These are phyloP conservation scores for Cyprinus carpio DNA, from an alignment of 2,113 vertebrate species.

Conservation along the genomic window DNA sequence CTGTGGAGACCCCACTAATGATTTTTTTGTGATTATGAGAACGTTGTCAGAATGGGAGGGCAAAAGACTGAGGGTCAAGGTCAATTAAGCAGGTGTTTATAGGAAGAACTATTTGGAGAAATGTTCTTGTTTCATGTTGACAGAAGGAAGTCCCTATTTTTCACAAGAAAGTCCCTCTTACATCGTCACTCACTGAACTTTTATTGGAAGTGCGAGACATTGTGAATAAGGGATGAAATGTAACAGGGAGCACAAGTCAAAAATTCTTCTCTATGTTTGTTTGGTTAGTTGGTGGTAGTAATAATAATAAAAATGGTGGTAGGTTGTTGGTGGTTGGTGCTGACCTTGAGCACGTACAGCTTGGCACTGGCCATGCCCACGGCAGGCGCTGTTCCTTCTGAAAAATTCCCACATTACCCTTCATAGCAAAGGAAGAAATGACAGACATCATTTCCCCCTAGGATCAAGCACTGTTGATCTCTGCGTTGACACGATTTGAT, in stretches of 20 bases:
- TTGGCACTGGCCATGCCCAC: slow-evolving; percentile 58
- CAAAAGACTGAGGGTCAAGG: slow-evolving; percentile 50
- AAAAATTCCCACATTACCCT: slow-evolving; percentile 78
- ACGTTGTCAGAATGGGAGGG: too few species aligned
- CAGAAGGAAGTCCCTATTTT: background rate
- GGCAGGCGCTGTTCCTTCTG: slow-evolving; percentile 53
- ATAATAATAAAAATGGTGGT: slow-evolving; percentile 72
- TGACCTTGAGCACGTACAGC: slow-evolving; percentile 78
- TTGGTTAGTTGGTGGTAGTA: too few species aligned
- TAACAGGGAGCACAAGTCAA: slow-evolving; percentile 71
- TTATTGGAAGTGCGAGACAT: slow-evolving; percentile 68
- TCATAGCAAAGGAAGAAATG: slow-evolving; percentile 78
- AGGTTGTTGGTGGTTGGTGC: slow-evolving; percentile 69
- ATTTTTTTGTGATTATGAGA: too few species aligned
- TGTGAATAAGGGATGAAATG: slow-evolving; percentile 67
- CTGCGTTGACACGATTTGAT: slow-evolving; percentile 73
- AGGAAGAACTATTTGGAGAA: slow-evolving; percentile 38
- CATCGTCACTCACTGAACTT: slow-evolving; percentile 52
- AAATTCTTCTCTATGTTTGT: slow-evolving; percentile 35
- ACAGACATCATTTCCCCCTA: slow-evolving; percentile 77
- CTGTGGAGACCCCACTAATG: too few species aligned
- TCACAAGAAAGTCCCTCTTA: background rate
- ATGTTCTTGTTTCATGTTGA: background rate
- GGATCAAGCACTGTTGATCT: slow-evolving; percentile 76
- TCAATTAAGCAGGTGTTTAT: slow-evolving; percentile 59